A percentile compares a stretch with the other conserved stretches of the same genome.
Conservation (phyloP, 2,888 invertebrate species). For the Tyria jacobaeae region DNA sequence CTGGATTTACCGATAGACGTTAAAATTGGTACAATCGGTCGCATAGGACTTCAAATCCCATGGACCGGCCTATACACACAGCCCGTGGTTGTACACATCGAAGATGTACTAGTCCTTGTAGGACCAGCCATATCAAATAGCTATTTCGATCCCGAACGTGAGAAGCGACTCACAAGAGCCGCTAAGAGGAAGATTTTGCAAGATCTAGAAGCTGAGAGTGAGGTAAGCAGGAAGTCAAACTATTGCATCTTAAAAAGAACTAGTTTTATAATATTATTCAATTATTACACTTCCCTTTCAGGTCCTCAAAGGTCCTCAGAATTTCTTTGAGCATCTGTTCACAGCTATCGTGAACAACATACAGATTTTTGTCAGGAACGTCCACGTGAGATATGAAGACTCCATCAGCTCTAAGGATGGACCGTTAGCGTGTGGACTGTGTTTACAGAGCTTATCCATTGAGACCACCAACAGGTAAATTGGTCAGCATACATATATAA, state of each 20-base stretch:
- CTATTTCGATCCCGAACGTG: conserved; percentile 90
- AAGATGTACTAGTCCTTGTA: conserved; percentile 92
- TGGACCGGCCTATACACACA: conserved; percentile 92
- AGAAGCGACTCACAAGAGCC: conserved; percentile 90
- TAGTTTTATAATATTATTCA: not conserved
- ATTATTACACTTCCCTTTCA: not conserved
- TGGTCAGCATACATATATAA: not conserved
- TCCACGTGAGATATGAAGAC: conserved; percentile 94
- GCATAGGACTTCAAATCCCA: conserved; percentile 91
- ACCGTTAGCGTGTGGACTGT: conserved; percentile 91
- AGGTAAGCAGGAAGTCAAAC: conserved; percentile 47
- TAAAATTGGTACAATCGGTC: conserved; percentile 92
- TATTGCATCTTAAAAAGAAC: not conserved
- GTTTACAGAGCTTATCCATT: conserved; percentile 91
- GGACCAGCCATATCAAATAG: conserved; percentile 90
- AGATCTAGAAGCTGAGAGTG: conserved; percentile 87
- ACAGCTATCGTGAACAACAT: conserved; percentile 93
- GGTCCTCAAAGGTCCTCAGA: conserved; percentile 87
- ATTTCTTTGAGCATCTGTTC: conserved; percentile 90
- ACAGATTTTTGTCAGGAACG: conserved; percentile 91
- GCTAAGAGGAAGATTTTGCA: conserved; percentile 90
- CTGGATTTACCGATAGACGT: conserved; percentile 93
- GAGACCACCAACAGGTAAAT: conserved; percentile 92
- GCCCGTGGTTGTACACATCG: conserved; percentile 90
- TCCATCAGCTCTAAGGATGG: conserved; percentile 88